Evolutionary conservation across 2,888 invertebrate species (phyloP), one percentile per base, ranked within the genome.

Genomic region (Octonoba sinensis): DNA sequence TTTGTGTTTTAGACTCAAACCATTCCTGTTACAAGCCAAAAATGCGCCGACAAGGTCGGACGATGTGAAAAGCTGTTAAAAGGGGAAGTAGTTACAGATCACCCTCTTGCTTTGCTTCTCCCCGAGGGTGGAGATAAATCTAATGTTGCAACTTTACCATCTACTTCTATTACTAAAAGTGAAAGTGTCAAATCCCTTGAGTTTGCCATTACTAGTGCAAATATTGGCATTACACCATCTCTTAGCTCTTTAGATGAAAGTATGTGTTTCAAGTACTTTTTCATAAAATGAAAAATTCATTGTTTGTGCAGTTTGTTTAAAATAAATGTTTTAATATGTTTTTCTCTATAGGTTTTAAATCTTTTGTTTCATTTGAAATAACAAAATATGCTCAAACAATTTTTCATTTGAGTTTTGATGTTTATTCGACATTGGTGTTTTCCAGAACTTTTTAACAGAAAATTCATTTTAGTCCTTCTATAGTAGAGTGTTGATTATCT

Each of bases 171-270:
- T 16, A 44, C 56, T 51, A 12, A 44, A 36, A 71, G 27, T 66
- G 78, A 78, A 22, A 47, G 47, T 49, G 54, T 54, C 2, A 79
- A 73, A 56, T 67, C 79, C 36, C 79, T 73, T 20, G 79, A 79
- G 36, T 79, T 73, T 24, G 60, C 44, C 56, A 47, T 62, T 16
- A 62, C 56, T 8, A 62, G 62, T 57, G 67, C 60, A 47, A 79
- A 79, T 59, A 73, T 72, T 47, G 79, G 79, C 15, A 47, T 73
- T 3, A 79, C 79, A 12, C 79, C 60, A 46, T 79, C 79, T 49
- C 24, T 79, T 36, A 82, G 82, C 36, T 76, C 82, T 54, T 47
- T 76, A 57, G 82, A 82, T 65, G 82, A 82, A 67, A 76, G 82
- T 82, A 76, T 27, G 27, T 27, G 27, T 27, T 27, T 27, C 27